Base-by-base conservation (phyloP, 2,888 invertebrate species). In the Crossocerus cetratus region DNA sequence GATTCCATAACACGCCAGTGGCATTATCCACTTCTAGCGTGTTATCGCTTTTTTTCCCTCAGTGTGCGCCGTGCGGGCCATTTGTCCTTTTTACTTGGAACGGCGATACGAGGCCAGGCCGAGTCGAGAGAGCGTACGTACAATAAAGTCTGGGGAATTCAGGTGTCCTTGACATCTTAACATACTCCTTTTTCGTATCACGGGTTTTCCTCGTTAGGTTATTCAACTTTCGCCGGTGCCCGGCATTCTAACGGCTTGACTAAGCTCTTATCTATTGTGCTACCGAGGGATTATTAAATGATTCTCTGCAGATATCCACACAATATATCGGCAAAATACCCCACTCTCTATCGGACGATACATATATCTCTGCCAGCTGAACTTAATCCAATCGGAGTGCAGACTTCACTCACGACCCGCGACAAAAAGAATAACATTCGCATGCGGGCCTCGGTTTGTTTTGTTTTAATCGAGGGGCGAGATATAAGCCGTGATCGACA, bases 1-100 rank as follows among this genome's bases (percentile, higher is more conserved):
- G 76, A 80, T 81, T 62, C 68, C 45, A 53, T 66, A 32, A 32
- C 32, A 59, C 69, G 56, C 49, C 13, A 44, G 18, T 60, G 45
- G 22, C 49, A 21, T 62, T 42, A 64, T 63, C 65, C 43, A 59
- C 54, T 61, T 65, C 56, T 43, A 23, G 42, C 23, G 20, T 32
- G 32, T 32, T 32, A 32, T 32, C 32, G 32, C 32, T 32, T 32
- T 32, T 32, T 32, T 32, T 1, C 32, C 32, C 32, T 32, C 32
- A 32, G 8, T 4, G 8, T 4, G 23, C 23, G 23, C 2, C 32
- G 32, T 32, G 32, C 32, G 32, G 32, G 32, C 11, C 49, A 20
- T 55, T 32, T 4, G 21, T 54, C 14, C 23, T 21, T 22, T 18
- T 32, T 55, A 20, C 63, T 4, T 32, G 32, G 32, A 8, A 32